Evolutionary conservation across 1,140 invertebrate species (phyloP).

Genomic region (Venustaconcha ellipsiformis): DNA sequence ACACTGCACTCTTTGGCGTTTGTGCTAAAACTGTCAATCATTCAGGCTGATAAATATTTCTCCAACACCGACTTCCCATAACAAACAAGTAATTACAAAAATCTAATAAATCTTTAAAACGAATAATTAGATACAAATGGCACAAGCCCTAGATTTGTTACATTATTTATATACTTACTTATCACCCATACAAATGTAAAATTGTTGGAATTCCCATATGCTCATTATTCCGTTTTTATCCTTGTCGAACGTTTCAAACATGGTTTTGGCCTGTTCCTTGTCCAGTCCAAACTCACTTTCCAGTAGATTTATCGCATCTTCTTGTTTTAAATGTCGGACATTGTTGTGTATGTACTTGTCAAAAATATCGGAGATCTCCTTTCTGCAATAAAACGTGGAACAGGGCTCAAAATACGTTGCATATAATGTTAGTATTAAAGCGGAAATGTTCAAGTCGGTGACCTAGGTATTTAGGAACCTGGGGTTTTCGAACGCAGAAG

Average conservation of each 20-base stretch:
- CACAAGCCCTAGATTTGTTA: too few relatives aligned
- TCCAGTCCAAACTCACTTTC: conserved; percentile 55
- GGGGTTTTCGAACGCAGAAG: too few relatives aligned
- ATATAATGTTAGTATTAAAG: too few relatives aligned
- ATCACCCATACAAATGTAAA: conserved; percentile 51
- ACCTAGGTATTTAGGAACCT: too few relatives aligned
- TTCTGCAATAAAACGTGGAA: conserved; percentile 30
- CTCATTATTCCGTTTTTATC: conserved; percentile 60
- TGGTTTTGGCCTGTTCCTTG: conserved; percentile 47
- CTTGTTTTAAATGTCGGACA: conserved; percentile 48
- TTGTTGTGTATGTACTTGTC: conserved; percentile 57
- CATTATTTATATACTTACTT: conserved; percentile 37
- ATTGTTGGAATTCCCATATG: conserved; percentile 65
- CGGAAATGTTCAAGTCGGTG: too few relatives aligned
- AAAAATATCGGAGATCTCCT: conserved; percentile 55
- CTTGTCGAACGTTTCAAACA: conserved; percentile 64
- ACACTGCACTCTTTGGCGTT: too few relatives aligned
- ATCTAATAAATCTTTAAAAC: too few relatives aligned
- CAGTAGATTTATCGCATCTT: conserved; percentile 52
- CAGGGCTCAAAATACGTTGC: too few relatives aligned
- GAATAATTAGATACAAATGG: too few relatives aligned
- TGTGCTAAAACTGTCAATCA: too few relatives aligned
- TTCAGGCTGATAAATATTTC: neutral
- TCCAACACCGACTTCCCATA: neutral
- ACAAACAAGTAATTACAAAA: neutral